Percentiles rank a stretch among this genome's conserved stretches.
phyloP scores from a whole-genome alignment of 2,113 vertebrate genomes.

The Oreochromis aureus region DNA sequence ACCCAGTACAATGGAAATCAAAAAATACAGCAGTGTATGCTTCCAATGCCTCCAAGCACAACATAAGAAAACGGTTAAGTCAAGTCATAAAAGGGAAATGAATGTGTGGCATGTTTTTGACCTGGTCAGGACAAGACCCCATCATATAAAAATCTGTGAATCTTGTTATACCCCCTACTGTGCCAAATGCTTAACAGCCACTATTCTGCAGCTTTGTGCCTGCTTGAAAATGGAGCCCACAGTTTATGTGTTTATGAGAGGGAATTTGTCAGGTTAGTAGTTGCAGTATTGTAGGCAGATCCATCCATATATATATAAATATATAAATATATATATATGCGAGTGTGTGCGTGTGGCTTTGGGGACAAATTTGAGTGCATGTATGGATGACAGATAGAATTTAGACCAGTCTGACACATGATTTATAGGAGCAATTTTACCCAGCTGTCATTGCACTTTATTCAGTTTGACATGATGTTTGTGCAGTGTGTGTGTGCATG shows the following conservation, averaged over 20 bases:
- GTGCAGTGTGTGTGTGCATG: not conserved
- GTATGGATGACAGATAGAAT: conserved; percentile 66
- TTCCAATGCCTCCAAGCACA: not conserved
- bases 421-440: conserved; percentile 75
- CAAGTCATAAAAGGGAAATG: not conserved
- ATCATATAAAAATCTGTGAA: not conserved
- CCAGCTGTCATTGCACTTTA: conserved; percentile 65
- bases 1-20: not conserved
- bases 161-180: not conserved
- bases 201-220: not conserved
- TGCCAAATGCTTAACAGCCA: not conserved
- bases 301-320: not conserved
- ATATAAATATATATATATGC: not conserved
- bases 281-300: conserved; percentile 19
- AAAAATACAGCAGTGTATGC: not conserved
- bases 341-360: not conserved
- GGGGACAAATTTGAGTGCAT: conserved; percentile 50
- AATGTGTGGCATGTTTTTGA: not conserved
- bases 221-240: not conserved
- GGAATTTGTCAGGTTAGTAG: conserved; percentile 25
- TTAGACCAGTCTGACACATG: conserved; percentile 68
- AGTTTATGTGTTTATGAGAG: conserved; percentile 37
- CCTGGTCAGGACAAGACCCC: not conserved
- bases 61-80: not conserved
- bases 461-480: conserved; percentile 41